These are phyloP conservation scores for Caenorhabditis macrosperma DNA, from an alignment of 2,888 invertebrate species.

Conservation along the genomic window DNA sequence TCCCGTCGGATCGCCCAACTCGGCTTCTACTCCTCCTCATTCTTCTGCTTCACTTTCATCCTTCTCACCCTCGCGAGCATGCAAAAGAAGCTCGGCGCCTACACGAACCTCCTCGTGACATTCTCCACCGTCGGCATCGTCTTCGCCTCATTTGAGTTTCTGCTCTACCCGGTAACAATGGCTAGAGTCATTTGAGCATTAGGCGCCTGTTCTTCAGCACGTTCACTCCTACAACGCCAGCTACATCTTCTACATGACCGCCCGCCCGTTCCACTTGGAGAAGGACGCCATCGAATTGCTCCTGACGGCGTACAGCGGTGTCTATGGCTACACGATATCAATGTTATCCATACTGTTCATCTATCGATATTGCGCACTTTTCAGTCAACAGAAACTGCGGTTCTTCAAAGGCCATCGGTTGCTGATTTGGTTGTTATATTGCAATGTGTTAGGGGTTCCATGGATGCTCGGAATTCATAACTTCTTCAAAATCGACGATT, in stretches of 20 bases:
- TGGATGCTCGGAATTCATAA: slow-evolving; percentile 15
- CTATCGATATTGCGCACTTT: slow-evolving; percentile 12
- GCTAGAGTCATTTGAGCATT: background rate
- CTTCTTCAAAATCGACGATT: background rate
- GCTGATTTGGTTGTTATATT: slow-evolving; percentile 8
- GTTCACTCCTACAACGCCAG: slow-evolving; percentile 8
- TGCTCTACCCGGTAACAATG: background rate
- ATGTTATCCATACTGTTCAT: background rate
- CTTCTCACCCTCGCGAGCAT: too few species aligned
- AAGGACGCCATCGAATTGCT: background rate
- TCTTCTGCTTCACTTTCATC: too few species aligned
- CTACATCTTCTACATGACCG: background rate
- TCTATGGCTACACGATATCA: background rate
- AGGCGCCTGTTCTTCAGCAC: background rate
- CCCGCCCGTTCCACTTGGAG: background rate
- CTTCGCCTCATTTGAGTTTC: background rate
- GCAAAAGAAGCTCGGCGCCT: too few species aligned
- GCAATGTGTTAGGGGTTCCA: slow-evolving; percentile 12
- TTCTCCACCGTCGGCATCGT: too few species aligned
- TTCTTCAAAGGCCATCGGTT: slow-evolving; percentile 1
- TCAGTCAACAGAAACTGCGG: slow-evolving; percentile 8
- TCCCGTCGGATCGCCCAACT: too few species aligned
- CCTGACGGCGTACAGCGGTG: background rate
- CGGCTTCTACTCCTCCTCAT: too few species aligned
- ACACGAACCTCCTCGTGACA: background rate